Conservation (phyloP, 1,140 invertebrate genomes). For the Neotoxoptera formosana region DNA sequence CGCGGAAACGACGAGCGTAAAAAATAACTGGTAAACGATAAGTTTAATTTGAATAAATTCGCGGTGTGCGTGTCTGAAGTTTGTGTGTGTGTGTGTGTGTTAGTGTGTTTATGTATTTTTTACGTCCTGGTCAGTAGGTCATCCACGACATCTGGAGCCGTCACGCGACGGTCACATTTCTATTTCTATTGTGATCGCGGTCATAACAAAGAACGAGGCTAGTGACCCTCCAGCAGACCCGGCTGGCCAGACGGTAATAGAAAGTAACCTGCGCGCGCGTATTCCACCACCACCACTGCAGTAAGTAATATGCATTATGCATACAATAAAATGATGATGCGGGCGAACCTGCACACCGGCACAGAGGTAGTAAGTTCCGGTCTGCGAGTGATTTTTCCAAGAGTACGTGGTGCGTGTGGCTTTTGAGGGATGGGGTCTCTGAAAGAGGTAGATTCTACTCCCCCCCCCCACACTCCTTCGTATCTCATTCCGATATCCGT, state of each 20-base stretch:
- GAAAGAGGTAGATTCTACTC: not conserved
- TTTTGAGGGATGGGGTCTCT: not conserved
- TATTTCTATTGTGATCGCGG: conserved; percentile 52
- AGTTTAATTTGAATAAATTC: not conserved
- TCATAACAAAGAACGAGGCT: conserved; percentile 52
- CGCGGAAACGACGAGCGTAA: not conserved
- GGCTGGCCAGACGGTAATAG: conserved; percentile 31
- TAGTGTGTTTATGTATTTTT: conserved; percentile 38
- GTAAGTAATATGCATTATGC: not conserved
- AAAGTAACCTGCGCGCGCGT: conserved; percentile 39
- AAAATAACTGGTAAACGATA: not conserved
- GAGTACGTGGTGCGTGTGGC: not conserved
- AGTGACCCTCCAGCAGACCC: conserved; percentile 24
- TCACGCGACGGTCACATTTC: conserved; percentile 53
- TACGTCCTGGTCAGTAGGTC: conserved; percentile 57
- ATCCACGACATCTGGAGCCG: conserved; percentile 51
- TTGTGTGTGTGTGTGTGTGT: not conserved
- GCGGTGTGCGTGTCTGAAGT: not conserved
- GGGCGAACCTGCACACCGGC: not conserved
- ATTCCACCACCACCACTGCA: not conserved
- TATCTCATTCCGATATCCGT: not conserved
- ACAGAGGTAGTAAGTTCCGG: not conserved
- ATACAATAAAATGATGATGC: not conserved
- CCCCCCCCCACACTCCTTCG: accelerated
- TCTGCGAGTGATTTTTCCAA: not conserved